These are phyloP conservation scores for Margaritifera margaritifera DNA, from an alignment of 2,888 invertebrate genomes.

Conservation along the genomic window DNA sequence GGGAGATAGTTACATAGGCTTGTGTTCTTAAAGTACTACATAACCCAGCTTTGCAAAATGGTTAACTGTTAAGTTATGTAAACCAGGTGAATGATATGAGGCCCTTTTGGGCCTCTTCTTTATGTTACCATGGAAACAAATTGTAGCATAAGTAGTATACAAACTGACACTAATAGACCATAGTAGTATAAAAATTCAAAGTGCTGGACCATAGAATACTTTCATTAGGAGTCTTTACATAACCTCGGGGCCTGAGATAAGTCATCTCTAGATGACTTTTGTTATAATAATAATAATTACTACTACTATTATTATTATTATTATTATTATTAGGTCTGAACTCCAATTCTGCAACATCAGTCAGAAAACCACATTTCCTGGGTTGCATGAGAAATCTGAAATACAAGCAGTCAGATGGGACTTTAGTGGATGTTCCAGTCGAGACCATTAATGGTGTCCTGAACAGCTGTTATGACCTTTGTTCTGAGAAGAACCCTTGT, in stretches of 20 bases:
- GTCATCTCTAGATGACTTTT: too few relatives aligned
- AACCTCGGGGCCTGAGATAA: too few relatives aligned
- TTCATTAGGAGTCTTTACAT: too few relatives aligned
- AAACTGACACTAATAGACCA: too few relatives aligned
- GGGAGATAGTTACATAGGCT: too few relatives aligned
- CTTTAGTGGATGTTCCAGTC: slow-evolving; percentile 32
- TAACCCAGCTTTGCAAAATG: too few relatives aligned
- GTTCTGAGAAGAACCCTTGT: slow-evolving; percentile 82
- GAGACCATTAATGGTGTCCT: slow-evolving; percentile 36
- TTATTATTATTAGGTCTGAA: slow-evolving; percentile 19
- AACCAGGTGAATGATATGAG: background rate
- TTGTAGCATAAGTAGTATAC: too few relatives aligned
- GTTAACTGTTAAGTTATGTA: too few relatives aligned
- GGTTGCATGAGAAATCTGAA: slow-evolving; percentile 56
- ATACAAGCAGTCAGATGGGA: slow-evolving; percentile 39
- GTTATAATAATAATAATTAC: background rate
- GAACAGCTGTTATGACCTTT: slow-evolving; percentile 86
- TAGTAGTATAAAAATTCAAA: too few relatives aligned
- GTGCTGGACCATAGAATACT: too few relatives aligned
- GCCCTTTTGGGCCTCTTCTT: background rate
- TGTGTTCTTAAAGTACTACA: too few relatives aligned
- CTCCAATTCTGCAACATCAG: background rate
- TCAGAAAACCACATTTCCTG: slow-evolving; percentile 42
- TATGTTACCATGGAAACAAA: background rate
- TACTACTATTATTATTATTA: background rate